These are phyloP conservation scores for Colaptes auratus DNA, from an alignment of 2,113 vertebrate genomes.

Conservation along the genomic window DNA sequence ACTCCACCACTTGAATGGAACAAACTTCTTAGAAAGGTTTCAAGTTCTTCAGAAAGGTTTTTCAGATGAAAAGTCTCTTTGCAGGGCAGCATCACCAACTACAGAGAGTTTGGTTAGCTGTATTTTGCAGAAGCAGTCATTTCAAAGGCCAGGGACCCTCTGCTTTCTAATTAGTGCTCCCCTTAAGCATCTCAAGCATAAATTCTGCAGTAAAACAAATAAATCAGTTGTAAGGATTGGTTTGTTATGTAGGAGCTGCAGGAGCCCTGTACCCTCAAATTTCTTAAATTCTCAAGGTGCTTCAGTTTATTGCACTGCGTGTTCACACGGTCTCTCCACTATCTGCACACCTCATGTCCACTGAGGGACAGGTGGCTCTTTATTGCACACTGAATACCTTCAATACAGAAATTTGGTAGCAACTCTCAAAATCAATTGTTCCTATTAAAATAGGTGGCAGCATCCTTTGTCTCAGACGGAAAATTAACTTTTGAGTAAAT, in stretches of 20 bases:
- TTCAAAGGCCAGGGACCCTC: neutral
- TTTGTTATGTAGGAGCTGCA: neutral
- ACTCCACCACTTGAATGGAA: neutral
- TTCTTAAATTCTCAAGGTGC: neutral
- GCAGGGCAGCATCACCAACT: neutral
- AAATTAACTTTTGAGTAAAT: neutral
- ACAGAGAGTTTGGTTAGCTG: neutral
- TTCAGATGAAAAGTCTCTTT: neutral
- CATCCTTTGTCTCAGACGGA: neutral
- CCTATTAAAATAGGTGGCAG: neutral
- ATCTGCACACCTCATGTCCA: neutral
- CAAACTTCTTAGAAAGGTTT: neutral
- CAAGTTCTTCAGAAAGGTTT: no score
- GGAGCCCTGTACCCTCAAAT: fast-evolving
- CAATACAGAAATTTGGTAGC: neutral
- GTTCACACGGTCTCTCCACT: neutral
- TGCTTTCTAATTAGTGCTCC: neutral
- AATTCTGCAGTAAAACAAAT: neutral
- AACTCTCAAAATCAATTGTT: neutral
- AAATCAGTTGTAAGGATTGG: fast-evolving
- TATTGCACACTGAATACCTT: neutral
- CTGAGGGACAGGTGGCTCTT: neutral
- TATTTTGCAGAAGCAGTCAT: neutral
- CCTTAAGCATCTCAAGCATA: neutral
- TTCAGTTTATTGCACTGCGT: neutral